These are phyloP conservation scores for Parambassis ranga DNA, from an alignment of 2,797 vertebrate species.

Conservation along the genomic window DNA sequence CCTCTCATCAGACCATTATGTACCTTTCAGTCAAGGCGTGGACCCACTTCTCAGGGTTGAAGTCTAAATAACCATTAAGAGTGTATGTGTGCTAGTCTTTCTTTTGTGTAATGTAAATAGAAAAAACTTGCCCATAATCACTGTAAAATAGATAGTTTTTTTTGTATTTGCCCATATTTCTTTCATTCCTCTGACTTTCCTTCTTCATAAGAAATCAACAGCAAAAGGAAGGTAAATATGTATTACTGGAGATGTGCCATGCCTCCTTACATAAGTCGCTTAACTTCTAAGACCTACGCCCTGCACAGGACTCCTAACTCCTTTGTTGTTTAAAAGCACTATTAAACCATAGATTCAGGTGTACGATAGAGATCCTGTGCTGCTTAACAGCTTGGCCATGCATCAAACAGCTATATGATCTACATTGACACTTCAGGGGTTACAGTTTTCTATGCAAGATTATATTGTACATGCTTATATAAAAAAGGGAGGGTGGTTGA, in stretches of 20 bases:
- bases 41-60: conserved; percentile 24
- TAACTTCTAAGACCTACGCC: conserved; percentile 40
- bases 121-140: conserved; percentile 11
- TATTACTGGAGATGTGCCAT: conserved; percentile 17
- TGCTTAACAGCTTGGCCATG: background rate
- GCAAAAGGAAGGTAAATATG: conserved; percentile 6
- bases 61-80: conserved; percentile 29
- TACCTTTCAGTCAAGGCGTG: conserved; percentile 41
- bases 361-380: conserved; percentile 1
- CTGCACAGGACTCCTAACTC: conserved; percentile 22
- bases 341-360: conserved; percentile 32
- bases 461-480: conserved; percentile 57
- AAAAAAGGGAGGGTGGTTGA: conserved; percentile 26
- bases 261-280: conserved; percentile 34
- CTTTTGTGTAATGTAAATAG: conserved; percentile 32
- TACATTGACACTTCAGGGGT: conserved; percentile 32
- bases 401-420: conserved; percentile 7
- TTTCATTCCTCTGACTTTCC: conserved; percentile 2
- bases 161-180: background rate
- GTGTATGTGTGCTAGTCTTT: background rate
- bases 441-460: conserved; percentile 28
- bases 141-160: conserved; percentile 5
- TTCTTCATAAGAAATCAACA: conserved; percentile 1
- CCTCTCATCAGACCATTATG: background rate
- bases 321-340: conserved; percentile 42